These are phyloP conservation scores for Tigriopus japonicus DNA, from an alignment of 1,140 invertebrate genomes.

Conservation along the genomic window DNA sequence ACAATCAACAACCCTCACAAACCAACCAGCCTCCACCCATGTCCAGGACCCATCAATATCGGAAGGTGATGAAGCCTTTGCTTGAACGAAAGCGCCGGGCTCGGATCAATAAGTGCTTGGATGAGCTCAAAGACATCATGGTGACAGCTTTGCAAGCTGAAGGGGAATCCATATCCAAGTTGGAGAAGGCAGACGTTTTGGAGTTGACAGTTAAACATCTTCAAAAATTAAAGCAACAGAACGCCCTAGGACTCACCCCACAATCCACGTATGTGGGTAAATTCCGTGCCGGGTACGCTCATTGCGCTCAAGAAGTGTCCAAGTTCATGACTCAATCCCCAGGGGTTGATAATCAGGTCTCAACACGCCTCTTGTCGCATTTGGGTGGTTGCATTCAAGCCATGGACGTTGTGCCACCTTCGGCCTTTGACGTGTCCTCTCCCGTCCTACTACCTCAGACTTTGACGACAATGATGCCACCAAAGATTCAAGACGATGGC, in stretches of 20 bases:
- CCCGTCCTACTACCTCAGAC: no score
- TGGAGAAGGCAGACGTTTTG: slow-evolving; percentile 94
- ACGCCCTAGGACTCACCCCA: slow-evolving; percentile 71
- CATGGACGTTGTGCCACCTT: neutral
- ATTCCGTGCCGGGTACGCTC: slow-evolving; percentile 5
- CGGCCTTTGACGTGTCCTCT: neutral
- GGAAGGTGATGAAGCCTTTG: slow-evolving; percentile 87
- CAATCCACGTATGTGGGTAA: slow-evolving; percentile 44
- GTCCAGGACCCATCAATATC: slow-evolving; percentile 69
- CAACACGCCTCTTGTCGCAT: slow-evolving; percentile 64
- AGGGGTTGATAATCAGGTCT: slow-evolving; percentile 58
- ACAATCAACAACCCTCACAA: no score
- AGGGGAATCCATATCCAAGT: slow-evolving; percentile 69
- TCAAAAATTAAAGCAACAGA: slow-evolving; percentile 57
- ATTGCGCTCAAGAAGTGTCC: neutral
- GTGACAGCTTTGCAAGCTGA: slow-evolving; percentile 62
- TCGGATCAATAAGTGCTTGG: slow-evolving; percentile 78
- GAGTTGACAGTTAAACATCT: slow-evolving; percentile 82
- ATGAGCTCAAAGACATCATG: slow-evolving; percentile 79
- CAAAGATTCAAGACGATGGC: no score
- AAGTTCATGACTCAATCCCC: slow-evolving; percentile 44
- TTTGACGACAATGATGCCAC: no score
- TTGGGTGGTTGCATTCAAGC: slow-evolving; percentile 31
- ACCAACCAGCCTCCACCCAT: slow-evolving; percentile 31
- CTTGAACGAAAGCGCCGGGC: slow-evolving; percentile 79